Base-by-base conservation (phyloP, 2,113 vertebrate genomes). In the Tragelaphus buxtoni region DNA sequence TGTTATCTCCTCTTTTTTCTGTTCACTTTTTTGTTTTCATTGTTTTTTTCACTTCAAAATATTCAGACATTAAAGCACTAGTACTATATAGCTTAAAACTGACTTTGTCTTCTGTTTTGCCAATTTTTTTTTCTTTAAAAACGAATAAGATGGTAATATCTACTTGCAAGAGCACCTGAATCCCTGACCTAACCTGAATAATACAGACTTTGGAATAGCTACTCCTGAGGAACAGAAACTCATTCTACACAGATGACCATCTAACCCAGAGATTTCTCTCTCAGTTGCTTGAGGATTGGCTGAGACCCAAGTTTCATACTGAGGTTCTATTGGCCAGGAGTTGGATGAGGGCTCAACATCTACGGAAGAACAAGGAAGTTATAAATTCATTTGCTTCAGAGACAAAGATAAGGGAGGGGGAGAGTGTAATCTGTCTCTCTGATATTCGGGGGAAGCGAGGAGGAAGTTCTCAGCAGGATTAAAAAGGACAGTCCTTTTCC, bases 171-270 rank as follows among this genome's bases (percentile, higher is more conserved):
- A 82, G 9, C 14, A 45, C 14, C 42, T 3, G 2, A 60, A 69
- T 53, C 51, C 95, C 95, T 84, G 42, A 61, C n/a, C 81, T 69
- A 51, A 83, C 32, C 51, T 30, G 39, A 51, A 79, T 60, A n/a
- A n/a, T 69, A 69, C 1, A 20, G 55, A 26, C 79, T 63, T 56
- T 30, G 35, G n/a, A 51, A 51, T 4, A 55, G 35, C 35, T 61
- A 26, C n/a, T 30, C 39, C 69, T 8, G 16, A 74, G 58, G 53
- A 39, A 42, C 56, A 28, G 55, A 47, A 92, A 69, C 39, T 49
- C 35, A 9, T 28, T 65, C 88, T 69, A 49, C 14, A 63, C 61
- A 69, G 45, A 91, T 39, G 28, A 26, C 9, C 56, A 6, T 60
- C 4, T 42, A 17, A 26, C 32, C 26, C 51, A 61, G 42, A 86